phyloP scores from a whole-genome alignment of 2,888 invertebrate species.

The Rapana venosa region DNA sequence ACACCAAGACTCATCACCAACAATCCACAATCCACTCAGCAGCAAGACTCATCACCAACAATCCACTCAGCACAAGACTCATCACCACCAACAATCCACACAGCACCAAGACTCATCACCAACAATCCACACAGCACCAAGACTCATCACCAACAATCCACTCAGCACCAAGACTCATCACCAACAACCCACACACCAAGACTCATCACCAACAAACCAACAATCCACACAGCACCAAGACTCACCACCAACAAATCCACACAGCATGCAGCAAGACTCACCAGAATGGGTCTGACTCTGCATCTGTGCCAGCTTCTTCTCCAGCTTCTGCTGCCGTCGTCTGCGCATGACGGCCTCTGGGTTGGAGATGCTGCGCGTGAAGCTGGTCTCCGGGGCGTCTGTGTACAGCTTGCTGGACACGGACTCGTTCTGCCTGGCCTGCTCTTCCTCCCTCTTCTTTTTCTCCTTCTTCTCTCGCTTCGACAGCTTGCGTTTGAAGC shows the following conservation, averaged over 20 bases:
- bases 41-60: too few species aligned
- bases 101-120: too few species aligned
- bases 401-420: constrained; percentile 79
- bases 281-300: constrained; percentile 93
- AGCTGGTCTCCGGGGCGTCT: constrained; percentile 96
- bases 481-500: constrained; percentile 89
- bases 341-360: constrained; percentile 99
- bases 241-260: neutral
- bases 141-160: too few species aligned
- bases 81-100: too few species aligned
- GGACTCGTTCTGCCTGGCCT: constrained; percentile 63
- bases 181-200: neutral
- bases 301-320: constrained; percentile 96
- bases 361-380: constrained; percentile 99
- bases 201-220: neutral
- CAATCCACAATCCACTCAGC: too few species aligned
- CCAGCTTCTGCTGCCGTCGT: constrained; percentile 95
- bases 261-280: constrained; percentile 41
- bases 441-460: constrained; percentile 86
- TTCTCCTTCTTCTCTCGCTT: constrained; percentile 98
- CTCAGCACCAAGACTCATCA: neutral
- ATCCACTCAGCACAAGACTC: too few species aligned
- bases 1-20: too few species aligned
- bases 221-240: neutral
- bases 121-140: neutral